phyloP scores from a whole-genome alignment of 2,888 invertebrate species.

The Carcina quercana region DNA sequence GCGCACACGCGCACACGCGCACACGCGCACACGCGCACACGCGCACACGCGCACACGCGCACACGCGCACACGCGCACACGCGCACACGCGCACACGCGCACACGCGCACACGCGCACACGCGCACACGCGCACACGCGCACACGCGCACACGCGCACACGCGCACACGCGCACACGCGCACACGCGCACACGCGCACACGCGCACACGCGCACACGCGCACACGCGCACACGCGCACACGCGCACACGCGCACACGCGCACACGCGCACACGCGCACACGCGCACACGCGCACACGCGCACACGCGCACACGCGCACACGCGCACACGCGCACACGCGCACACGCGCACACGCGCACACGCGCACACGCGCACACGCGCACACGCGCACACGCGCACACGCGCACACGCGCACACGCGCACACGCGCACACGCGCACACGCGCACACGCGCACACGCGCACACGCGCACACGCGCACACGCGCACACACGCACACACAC shows the following conservation, averaged over 20 bases:
- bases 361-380: conserved; percentile 4
- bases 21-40: conserved; percentile 2
- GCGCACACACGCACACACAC: conserved; percentile 6
- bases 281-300: conserved; percentile 6
- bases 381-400: conserved; percentile 3
- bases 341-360: conserved; percentile 5
- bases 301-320: conserved; percentile 6
- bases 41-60: conserved; percentile 6
- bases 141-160: conserved; percentile 6
- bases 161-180: conserved; percentile 6
- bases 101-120: conserved; percentile 6
- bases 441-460: conserved; percentile 6
- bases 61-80: conserved; percentile 5
- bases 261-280: conserved; percentile 6
- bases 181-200: conserved; percentile 6
- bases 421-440: conserved; percentile 6
- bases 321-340: conserved; percentile 3
- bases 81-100: conserved; percentile 5
- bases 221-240: conserved; percentile 6
- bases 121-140: conserved; percentile 6
- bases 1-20: background rate
- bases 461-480: no score
- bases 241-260: conserved; percentile 6
- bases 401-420: conserved; percentile 4
- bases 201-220: conserved; percentile 4